Conservation (phyloP, 2,797 vertebrate species). For the Vireo griseus region DNA sequence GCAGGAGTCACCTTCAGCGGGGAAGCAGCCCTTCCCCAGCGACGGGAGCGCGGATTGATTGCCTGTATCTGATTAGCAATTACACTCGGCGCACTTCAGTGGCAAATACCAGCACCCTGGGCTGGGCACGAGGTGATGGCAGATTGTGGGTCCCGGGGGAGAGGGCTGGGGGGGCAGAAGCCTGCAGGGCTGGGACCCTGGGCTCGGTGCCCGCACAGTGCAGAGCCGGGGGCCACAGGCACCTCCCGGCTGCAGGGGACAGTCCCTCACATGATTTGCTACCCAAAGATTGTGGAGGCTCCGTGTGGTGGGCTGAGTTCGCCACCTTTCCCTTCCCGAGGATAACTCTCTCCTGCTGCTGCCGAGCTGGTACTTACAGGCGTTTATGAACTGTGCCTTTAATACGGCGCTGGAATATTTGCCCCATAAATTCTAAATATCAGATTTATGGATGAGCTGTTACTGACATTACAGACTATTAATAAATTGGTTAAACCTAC, state of each 20-base stretch:
- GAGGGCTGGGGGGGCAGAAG: fast-evolving
- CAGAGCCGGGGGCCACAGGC: neutral
- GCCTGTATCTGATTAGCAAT: slow-evolving; percentile 73
- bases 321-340: neutral
- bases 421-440: slow-evolving; percentile 67
- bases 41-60: slow-evolving; percentile 51
- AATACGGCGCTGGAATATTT: slow-evolving; percentile 67
- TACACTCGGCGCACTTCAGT: slow-evolving; percentile 1
- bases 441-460: slow-evolving; percentile 65
- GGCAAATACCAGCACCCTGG: neutral
- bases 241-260: neutral
- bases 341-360: neutral
- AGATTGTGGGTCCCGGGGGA: neutral
- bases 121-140: neutral
- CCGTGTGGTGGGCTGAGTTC: neutral
- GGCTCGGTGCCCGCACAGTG: fast-evolving
- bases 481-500: slow-evolving; percentile 63
- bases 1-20: slow-evolving; percentile 74
- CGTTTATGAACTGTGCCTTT: slow-evolving; percentile 68
- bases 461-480: slow-evolving; percentile 53
- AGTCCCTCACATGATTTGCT: neutral
- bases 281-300: neutral
- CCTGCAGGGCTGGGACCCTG: neutral
- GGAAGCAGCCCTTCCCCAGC: neutral
- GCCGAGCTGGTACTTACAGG: neutral